These are phyloP conservation scores for Trichoplusia ni DNA, from an alignment of 1,140 invertebrate genomes.

Conservation along the genomic window DNA sequence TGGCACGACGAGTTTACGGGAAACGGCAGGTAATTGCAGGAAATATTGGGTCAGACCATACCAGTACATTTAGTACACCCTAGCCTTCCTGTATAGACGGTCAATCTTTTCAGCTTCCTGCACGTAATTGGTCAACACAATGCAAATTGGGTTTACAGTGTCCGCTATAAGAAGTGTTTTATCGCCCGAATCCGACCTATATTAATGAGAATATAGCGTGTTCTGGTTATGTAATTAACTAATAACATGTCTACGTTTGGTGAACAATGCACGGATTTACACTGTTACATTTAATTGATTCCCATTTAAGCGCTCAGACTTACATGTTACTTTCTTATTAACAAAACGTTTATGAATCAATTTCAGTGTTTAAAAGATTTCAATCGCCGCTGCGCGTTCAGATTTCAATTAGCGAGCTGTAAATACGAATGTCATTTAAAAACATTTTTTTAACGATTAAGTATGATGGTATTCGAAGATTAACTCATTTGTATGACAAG, in stretches of 20 bases:
- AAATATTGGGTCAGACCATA: constrained; percentile 40
- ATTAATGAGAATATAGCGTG: neutral
- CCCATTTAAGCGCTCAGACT: no score
- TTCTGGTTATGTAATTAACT: constrained; percentile 8
- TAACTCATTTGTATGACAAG: no score
- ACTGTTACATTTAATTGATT: no score
- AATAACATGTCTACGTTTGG: constrained; percentile 2
- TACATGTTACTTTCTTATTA: no score
- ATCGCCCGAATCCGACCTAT: neutral
- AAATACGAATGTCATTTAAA: no score
- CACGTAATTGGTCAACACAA: constrained; percentile 15
- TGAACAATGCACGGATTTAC: neutral
- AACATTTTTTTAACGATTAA: no score
- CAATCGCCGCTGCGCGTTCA: no score
- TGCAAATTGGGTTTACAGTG: constrained; percentile 18
- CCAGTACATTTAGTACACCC: constrained; percentile 23
- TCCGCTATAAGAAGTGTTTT: neutral
- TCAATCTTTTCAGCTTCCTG: constrained; percentile 26
- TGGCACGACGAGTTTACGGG: constrained; percentile 34
- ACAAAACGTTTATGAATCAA: no score
- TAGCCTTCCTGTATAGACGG: constrained; percentile 26
- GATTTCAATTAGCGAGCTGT: no score
- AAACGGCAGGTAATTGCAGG: constrained; percentile 39
- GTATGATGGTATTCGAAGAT: no score
- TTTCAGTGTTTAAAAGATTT: no score